A percentile compares a stretch with the other conserved stretches of the same genome.
These are phyloP conservation scores for Phylloscopus collybita DNA, from an alignment of 2,797 vertebrate species.

Conservation along the genomic window DNA sequence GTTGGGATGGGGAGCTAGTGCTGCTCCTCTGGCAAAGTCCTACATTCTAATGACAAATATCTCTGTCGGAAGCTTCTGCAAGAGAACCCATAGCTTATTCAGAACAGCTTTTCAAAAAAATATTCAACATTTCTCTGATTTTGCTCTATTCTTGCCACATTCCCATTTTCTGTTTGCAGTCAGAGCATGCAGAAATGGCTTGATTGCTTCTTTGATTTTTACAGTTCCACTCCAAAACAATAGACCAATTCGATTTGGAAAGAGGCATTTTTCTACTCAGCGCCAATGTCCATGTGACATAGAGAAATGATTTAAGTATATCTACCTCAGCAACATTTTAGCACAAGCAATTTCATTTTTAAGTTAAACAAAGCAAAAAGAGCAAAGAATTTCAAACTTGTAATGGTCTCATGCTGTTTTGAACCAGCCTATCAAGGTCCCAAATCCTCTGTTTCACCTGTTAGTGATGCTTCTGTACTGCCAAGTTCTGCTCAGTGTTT, in stretches of 20 bases:
- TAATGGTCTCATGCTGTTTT: neutral
- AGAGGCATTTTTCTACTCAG: neutral
- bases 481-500: neutral
- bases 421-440: neutral
- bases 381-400: neutral
- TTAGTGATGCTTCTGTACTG: neutral
- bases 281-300: rapidly evolving
- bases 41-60: neutral
- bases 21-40: neutral
- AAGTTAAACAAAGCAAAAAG: neutral
- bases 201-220: neutral
- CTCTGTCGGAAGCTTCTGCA: neutral
- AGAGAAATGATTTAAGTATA: neutral
- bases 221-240: neutral
- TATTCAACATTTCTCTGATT: neutral
- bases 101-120: neutral
- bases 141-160: neutral
- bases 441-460: neutral
- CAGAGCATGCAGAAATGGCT: neutral
- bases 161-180: neutral
- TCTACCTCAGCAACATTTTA: neutral
- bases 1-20: rapidly evolving
- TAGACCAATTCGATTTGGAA: neutral
- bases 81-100: neutral
- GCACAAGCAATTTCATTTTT: neutral